phyloP scores from a whole-genome alignment of 2,113 vertebrate species.

The Ceratotherium simum region DNA sequence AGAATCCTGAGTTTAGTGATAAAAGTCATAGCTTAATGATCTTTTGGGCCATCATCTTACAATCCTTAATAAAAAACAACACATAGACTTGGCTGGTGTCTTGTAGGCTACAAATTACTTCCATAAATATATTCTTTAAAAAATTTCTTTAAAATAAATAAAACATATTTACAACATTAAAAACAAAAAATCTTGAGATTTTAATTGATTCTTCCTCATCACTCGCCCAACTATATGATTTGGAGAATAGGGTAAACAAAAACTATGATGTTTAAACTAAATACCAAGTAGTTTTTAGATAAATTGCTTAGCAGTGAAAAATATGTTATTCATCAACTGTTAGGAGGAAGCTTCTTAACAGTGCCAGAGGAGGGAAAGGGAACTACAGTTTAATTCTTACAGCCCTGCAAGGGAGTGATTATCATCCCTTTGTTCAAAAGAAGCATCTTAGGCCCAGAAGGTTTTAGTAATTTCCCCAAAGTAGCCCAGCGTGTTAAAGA shows the following conservation, averaged over 20 bases:
- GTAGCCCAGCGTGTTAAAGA: not conserved
- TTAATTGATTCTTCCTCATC: not conserved
- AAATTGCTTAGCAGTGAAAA: not conserved
- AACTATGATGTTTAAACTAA: not conserved
- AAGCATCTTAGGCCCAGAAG: not conserved
- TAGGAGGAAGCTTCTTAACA: not conserved
- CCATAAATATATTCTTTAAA: not conserved
- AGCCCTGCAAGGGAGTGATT: accelerated
- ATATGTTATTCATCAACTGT: not conserved
- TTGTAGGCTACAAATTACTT: not conserved
- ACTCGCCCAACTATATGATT: not conserved
- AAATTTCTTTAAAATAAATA: not conserved
- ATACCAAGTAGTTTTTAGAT: not conserved
- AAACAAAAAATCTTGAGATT: not conserved
- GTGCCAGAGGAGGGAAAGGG: not conserved
- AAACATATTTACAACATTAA: not conserved
- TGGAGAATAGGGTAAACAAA: not conserved
- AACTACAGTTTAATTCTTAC: not conserved
- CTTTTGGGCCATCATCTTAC: not conserved
- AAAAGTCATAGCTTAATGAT: not conserved
- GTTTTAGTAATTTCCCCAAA: not conserved
- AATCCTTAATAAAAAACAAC: not conserved
- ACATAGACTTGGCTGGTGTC: not conserved
- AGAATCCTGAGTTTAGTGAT: not conserved
- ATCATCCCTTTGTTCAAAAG: not conserved